These are phyloP conservation scores for Dasyprocta punctata DNA, from an alignment of 2,113 vertebrate species.

Conservation along the genomic window DNA sequence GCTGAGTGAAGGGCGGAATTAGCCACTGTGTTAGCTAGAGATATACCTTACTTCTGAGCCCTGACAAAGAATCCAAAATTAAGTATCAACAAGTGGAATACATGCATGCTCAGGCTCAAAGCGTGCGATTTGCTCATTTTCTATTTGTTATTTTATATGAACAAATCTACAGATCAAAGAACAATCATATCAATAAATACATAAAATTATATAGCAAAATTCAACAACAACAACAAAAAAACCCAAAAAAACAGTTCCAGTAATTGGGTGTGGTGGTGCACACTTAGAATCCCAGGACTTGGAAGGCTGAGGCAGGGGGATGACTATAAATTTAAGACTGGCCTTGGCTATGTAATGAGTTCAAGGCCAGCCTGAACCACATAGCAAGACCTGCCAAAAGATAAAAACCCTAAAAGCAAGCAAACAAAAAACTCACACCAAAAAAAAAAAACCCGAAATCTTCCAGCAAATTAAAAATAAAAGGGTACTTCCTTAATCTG, in stretches of 20 bases:
- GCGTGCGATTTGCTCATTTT: not conserved
- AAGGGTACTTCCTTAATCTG: not conserved
- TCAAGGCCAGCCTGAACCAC: not conserved
- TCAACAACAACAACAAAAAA: not conserved
- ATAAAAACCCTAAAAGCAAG: not conserved
- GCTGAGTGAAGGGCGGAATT: not conserved
- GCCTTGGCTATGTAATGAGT: not conserved
- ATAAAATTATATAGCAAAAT: not conserved
- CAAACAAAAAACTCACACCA: not conserved
- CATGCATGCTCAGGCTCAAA: rapidly evolving
- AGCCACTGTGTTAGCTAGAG: not conserved
- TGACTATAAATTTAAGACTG: not conserved
- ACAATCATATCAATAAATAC: not conserved
- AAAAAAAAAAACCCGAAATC: not conserved
- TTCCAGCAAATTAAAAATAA: not conserved
- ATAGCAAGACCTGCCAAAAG: not conserved
- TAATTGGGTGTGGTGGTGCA: not conserved
- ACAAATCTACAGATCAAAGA: not conserved
- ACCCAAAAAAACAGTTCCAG: not conserved
- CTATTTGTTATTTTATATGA: not conserved
- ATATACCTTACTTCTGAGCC: not conserved
- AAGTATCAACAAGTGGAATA: not conserved
- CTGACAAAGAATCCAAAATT: not conserved
- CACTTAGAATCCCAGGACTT: not conserved
- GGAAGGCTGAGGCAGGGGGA: not conserved